phyloP scores from a whole-genome alignment of 2,113 vertebrate genomes.

The Phrynocephalus versicolor region DNA sequence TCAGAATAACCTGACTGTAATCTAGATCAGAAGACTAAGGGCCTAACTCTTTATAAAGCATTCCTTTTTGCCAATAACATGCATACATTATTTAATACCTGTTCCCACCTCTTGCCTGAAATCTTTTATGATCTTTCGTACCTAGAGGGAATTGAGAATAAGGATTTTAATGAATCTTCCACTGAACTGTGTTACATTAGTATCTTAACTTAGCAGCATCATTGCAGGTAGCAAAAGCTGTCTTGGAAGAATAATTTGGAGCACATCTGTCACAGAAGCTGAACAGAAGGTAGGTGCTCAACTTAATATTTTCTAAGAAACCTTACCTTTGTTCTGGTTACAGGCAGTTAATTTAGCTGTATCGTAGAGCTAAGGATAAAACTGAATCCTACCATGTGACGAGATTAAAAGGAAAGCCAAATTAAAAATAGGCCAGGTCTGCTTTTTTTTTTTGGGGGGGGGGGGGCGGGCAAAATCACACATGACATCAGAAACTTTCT shows the following conservation, averaged over 20 bases:
- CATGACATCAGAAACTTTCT: background rate
- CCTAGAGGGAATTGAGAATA: background rate
- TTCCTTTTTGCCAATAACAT: background rate
- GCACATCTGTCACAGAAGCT: background rate
- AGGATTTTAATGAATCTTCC: background rate
- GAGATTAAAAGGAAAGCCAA: background rate
- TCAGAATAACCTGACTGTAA: background rate
- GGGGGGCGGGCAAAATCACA: background rate
- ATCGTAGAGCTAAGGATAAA: background rate
- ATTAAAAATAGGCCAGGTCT: background rate
- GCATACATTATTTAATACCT: background rate
- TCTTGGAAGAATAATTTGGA: background rate
- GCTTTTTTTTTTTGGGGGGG: no score
- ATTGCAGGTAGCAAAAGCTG: background rate
- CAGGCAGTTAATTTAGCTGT: background rate
- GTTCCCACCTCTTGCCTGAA: background rate
- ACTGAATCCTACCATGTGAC: background rate
- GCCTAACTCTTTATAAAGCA: background rate
- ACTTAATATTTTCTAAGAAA: background rate
- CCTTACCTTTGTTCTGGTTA: background rate
- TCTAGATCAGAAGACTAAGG: background rate
- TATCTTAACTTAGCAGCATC: background rate
- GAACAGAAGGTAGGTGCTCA: background rate
- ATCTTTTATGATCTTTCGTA: background rate
- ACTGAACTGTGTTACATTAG: background rate